A percentile compares a stretch with the other conserved stretches of the same genome.
These are phyloP conservation scores for Thunnus maccoyii DNA, from an alignment of 2,113 vertebrate genomes.

Conservation along the genomic window DNA sequence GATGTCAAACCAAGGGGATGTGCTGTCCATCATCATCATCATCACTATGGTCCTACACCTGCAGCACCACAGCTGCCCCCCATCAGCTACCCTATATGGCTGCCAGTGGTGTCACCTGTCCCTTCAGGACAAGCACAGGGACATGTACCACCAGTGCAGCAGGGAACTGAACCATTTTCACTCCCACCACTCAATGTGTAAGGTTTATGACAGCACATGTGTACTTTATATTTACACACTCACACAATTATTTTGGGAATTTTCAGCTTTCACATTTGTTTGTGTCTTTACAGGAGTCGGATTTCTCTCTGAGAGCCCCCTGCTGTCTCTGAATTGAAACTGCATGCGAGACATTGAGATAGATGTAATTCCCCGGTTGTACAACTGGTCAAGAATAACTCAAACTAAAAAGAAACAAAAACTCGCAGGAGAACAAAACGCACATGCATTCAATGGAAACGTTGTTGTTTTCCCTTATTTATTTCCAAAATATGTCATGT, in stretches of 20 bases:
- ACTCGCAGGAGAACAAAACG: too few species aligned
- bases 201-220: slow-evolving; percentile 33
- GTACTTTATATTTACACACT: background rate
- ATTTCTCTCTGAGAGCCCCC: slow-evolving; percentile 6
- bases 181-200: slow-evolving; percentile 76
- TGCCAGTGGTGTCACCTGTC: slow-evolving; percentile 58
- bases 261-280: background rate
- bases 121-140: slow-evolving; percentile 49
- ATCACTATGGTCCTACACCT: slow-evolving; percentile 75
- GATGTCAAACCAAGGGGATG: slow-evolving; percentile 73
- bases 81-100: slow-evolving; percentile 72
- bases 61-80: slow-evolving; percentile 60
- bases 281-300: background rate
- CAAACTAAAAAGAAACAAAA: too few species aligned
- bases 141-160: slow-evolving; percentile 62
- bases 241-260: background rate
- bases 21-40: slow-evolving; percentile 89
- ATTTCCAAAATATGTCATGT: too few species aligned
- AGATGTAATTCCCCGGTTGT: too few species aligned
- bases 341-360: too few species aligned
- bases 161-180: slow-evolving; percentile 44
- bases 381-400: too few species aligned
- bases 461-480: too few species aligned
- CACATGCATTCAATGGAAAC: too few species aligned
- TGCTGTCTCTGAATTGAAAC: too few species aligned